These are phyloP conservation scores for Bos javanicus DNA, from an alignment of 2,113 vertebrate species.

Conservation along the genomic window DNA sequence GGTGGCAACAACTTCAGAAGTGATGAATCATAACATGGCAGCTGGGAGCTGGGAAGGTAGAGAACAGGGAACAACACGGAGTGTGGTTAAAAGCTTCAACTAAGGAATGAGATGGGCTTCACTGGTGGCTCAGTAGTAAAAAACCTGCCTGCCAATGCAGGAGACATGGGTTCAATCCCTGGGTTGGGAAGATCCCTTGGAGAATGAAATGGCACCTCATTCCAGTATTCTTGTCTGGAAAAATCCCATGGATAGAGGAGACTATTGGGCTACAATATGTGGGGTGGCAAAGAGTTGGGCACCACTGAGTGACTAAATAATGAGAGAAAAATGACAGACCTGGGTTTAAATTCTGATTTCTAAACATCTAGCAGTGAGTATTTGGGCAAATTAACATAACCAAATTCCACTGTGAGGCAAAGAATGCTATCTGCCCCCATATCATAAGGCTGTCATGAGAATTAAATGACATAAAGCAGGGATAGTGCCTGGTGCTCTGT, in stretches of 20 bases:
- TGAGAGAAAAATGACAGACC: neutral
- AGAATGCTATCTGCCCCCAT: neutral
- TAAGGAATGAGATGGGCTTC: neutral
- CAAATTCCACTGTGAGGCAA: neutral
- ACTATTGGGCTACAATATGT: neutral
- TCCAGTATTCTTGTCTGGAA: neutral
- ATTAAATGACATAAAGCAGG: neutral
- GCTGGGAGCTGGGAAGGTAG: neutral
- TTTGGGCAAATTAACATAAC: neutral
- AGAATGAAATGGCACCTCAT: neutral
- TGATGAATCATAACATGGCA: neutral
- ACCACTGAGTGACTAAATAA: neutral
- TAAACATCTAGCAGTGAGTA: neutral
- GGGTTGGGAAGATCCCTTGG: neutral
- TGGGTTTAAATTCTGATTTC: neutral
- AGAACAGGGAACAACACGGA: neutral
- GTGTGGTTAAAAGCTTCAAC: neutral
- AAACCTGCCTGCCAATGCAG: neutral
- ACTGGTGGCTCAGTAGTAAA: neutral
- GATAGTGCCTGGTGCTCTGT: neutral
- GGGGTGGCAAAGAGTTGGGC: neutral
- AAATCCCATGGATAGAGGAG: neutral
- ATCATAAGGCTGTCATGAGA: neutral
- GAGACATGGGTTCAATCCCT: neutral
- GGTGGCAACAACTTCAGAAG: neutral